Evolutionary conservation across 2,113 vertebrate species (phyloP).

Genomic region (Eublepharis macularius): DNA sequence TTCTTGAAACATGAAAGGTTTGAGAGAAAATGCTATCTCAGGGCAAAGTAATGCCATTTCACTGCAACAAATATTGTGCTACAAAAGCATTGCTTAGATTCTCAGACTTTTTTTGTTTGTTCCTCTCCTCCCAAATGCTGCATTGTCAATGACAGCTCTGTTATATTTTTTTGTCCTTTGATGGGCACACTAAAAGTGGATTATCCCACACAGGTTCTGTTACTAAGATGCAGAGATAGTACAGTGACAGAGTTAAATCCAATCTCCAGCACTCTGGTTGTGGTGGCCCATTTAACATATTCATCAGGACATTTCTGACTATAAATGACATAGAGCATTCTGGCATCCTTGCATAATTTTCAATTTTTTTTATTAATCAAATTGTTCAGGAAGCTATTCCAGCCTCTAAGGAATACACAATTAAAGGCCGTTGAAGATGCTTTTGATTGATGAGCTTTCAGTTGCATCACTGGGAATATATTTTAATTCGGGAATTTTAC

Average conservation of each 20-base stretch:
- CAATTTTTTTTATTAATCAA: constrained; percentile 71
- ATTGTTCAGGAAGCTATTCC: constrained; percentile 57
- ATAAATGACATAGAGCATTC: constrained; percentile 64
- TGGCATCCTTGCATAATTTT: constrained; percentile 60
- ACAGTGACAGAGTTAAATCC: constrained; percentile 50
- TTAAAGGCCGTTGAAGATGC: constrained; percentile 59
- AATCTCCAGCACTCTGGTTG: constrained; percentile 35
- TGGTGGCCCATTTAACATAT: constrained; percentile 60
- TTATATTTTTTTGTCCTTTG: constrained; percentile 34
- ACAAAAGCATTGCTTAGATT: constrained; percentile 48
- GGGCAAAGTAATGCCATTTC: constrained; percentile 51
- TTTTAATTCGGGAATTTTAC: constrained; percentile 46
- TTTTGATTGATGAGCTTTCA: constrained; percentile 49
- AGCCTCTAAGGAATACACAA: constrained; percentile 60
- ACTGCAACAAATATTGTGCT: constrained; percentile 25
- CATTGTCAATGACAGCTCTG: constrained; percentile 14
- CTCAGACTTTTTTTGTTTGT: constrained; percentile 13
- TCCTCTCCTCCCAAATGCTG: constrained; percentile 1
- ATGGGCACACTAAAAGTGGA: background rate
- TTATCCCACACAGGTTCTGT: constrained; percentile 31
- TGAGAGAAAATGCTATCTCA: constrained; percentile 61
- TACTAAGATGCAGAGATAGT: constrained; percentile 16
- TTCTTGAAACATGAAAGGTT: constrained; percentile 50
- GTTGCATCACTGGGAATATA: constrained; percentile 45
- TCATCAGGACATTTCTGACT: constrained; percentile 60